Conservation (phyloP, 2,113 vertebrate species). For the Fregata magnificens region DNA sequence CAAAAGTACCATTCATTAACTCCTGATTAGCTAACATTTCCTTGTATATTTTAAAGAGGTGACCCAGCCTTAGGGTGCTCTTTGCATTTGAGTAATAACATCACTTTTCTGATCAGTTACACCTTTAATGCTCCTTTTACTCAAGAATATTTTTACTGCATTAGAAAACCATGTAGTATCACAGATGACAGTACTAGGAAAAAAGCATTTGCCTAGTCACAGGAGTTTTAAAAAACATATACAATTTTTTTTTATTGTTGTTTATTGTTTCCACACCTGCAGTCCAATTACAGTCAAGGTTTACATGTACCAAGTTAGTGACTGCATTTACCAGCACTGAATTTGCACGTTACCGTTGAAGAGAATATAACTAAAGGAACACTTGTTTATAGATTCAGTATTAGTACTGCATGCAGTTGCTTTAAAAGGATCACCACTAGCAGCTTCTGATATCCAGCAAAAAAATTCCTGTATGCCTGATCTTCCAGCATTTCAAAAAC, state of each 20-base stretch:
- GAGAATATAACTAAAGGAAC: background rate
- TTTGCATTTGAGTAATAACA: background rate
- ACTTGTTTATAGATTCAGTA: background rate
- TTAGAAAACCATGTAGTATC: background rate
- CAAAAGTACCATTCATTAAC: background rate
- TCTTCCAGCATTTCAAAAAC: background rate
- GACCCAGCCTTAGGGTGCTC: background rate
- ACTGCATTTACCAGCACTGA: background rate
- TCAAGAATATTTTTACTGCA: background rate
- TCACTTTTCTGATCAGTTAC: background rate
- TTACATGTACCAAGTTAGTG: background rate
- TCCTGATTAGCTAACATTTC: background rate
- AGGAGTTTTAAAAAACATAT: background rate
- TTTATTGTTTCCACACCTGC: slow-evolving; percentile 42
- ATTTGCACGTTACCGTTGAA: background rate
- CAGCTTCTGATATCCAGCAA: background rate
- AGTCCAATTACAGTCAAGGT: slow-evolving; percentile 29
- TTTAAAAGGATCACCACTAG: background rate
- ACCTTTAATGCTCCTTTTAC: background rate
- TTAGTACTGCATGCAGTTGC: background rate
- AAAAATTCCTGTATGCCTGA: background rate
- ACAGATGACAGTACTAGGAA: background rate
- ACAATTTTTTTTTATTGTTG: background rate
- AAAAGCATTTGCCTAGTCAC: background rate
- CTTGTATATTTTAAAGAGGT: background rate